Evolutionary conservation across 2,888 invertebrate species (phyloP).

Genomic region (Macrosiphum euphorbiae): DNA sequence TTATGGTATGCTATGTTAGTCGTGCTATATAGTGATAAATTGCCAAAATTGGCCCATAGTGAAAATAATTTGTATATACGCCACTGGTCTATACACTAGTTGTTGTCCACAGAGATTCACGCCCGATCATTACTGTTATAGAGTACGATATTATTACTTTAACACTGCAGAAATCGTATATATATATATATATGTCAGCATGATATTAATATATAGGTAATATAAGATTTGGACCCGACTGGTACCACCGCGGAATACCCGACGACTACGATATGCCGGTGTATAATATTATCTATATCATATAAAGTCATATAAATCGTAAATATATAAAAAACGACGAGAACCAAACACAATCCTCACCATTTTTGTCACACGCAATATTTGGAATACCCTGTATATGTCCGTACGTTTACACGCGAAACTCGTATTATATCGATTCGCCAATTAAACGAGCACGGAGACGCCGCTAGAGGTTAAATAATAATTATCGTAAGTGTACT

Average conservation of each 20-base stretch:
- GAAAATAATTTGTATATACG: too few species aligned
- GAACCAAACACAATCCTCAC: not conserved
- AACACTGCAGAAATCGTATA: not conserved
- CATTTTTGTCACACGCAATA: not conserved
- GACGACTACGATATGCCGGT: too few species aligned
- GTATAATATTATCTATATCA: too few species aligned
- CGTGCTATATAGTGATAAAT: too few species aligned
- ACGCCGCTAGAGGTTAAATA: not conserved
- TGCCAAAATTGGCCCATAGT: too few species aligned
- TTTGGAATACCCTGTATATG: not conserved
- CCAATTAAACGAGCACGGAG: not conserved
- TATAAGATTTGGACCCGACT: too few species aligned
- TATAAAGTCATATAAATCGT: not conserved
- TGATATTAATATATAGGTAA: too few species aligned
- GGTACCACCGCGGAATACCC: too few species aligned
- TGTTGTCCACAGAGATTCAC: not conserved
- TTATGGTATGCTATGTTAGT: too few species aligned
- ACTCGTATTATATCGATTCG: not conserved
- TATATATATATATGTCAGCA: not conserved
- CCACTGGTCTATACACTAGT: not conserved
- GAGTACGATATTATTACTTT: not conserved
- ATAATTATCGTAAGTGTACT: conserved; percentile 10
- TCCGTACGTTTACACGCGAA: not conserved
- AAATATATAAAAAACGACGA: not conserved
- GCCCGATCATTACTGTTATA: not conserved